These are phyloP conservation scores for Eupeodes corollae DNA, from an alignment of 1,140 invertebrate genomes.

Conservation along the genomic window DNA sequence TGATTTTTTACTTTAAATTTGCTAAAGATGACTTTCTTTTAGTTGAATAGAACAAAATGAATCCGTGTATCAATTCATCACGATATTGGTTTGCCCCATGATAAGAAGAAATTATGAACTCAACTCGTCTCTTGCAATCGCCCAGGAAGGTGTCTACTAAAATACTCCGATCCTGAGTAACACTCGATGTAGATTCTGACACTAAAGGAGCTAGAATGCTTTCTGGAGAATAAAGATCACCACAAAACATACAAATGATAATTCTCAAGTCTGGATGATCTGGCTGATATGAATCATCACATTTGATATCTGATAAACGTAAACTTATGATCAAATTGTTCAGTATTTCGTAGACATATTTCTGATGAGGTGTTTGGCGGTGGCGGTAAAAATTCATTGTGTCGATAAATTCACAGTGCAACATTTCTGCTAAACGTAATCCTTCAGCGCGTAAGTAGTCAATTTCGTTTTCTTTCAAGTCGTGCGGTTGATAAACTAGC, in stretches of 20 bases:
- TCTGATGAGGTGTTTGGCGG: slow-evolving; percentile 32
- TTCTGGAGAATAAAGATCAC: slow-evolving; percentile 85
- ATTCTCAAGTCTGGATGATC: slow-evolving; percentile 50
- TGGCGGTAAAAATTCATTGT: slow-evolving; percentile 13
- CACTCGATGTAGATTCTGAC: slow-evolving; percentile 75
- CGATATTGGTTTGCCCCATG: slow-evolving; percentile 86
- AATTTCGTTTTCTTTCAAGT: slow-evolving; percentile 69
- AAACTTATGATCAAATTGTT: slow-evolving; percentile 34
- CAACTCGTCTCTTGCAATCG: slow-evolving; percentile 76
- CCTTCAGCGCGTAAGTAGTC: slow-evolving; percentile 77
- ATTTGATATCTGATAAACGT: slow-evolving; percentile 32
- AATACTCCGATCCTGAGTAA: slow-evolving; percentile 76
- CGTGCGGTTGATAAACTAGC: slow-evolving; percentile 79
- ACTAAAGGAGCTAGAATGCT: slow-evolving; percentile 80
- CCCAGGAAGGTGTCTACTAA: slow-evolving; percentile 85
- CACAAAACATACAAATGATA: slow-evolving; percentile 95
- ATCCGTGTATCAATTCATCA: slow-evolving; percentile 89
- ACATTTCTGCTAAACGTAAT: slow-evolving; percentile 80
- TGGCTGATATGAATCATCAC: slow-evolving; percentile 32
- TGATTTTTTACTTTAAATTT: slow-evolving; percentile 67
- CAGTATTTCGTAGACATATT: slow-evolving; percentile 35
- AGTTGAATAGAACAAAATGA: slow-evolving; percentile 90
- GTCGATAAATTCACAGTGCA: slow-evolving; percentile 35
- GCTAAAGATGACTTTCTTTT: slow-evolving; percentile 89
- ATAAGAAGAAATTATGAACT: slow-evolving; percentile 90